phyloP scores from a whole-genome alignment of 2,113 vertebrate species.

The Hucho hucho region DNA sequence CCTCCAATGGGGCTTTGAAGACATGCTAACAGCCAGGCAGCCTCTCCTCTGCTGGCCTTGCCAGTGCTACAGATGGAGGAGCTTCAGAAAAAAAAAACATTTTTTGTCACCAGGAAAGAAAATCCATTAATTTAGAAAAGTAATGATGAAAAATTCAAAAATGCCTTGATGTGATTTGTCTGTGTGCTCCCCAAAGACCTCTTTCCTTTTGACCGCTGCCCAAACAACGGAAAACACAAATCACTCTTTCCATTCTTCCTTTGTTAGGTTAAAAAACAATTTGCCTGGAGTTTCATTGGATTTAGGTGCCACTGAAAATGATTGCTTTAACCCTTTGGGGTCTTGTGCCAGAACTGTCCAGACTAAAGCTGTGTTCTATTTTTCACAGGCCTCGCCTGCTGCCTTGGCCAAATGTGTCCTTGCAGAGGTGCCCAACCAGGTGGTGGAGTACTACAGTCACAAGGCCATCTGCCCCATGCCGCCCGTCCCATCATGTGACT shows the following conservation, averaged over 20 bases:
- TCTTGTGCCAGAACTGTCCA: conserved; percentile 1
- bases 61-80: conserved; percentile 41
- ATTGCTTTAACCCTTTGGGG: neutral
- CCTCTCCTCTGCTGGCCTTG: conserved; percentile 29
- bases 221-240: conserved; percentile 11
- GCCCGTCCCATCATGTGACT: conserved; percentile 65
- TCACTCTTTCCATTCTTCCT: conserved; percentile 5
- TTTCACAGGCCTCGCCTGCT: conserved; percentile 82
- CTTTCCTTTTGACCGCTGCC: conserved; percentile 8
- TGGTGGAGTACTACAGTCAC: conserved; percentile 93
- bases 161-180: neutral
- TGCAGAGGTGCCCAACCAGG: conserved; percentile 92
- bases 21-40: conserved; percentile 77
- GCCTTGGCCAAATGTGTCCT: conserved; percentile 91
- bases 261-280: conserved; percentile 15
- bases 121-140: conserved; percentile 11
- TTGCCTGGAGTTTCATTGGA: conserved; percentile 3
- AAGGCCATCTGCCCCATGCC: conserved; percentile 83
- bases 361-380: conserved; percentile 11
- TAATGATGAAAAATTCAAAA: conserved; percentile 18
- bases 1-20: conserved; percentile 24
- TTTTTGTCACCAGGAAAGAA: conserved; percentile 22
- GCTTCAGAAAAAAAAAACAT: neutral
- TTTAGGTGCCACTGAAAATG: conserved; percentile 6
- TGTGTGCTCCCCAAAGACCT: neutral